A percentile compares a stretch with the other conserved stretches of the same genome.
Conservation (phyloP, 2,113 vertebrate genomes). For the Dicrurus megarhynchus region DNA sequence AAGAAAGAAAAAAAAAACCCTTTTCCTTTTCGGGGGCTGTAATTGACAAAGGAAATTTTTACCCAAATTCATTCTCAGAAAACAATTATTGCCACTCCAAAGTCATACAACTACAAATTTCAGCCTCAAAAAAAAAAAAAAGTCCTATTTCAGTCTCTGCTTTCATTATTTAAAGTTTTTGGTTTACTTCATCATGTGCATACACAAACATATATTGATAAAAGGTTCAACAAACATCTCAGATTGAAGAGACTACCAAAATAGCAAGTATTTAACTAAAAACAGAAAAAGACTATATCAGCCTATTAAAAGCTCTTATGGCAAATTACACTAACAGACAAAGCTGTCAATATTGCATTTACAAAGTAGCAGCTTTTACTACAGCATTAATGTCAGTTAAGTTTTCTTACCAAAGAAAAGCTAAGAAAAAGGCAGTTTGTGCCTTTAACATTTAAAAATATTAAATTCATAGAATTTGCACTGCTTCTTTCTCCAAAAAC, state of each 20-base stretch:
- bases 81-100: background rate
- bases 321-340: background rate
- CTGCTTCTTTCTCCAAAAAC: background rate
- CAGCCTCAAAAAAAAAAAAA: background rate
- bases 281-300: background rate
- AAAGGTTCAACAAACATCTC: background rate
- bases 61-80: background rate
- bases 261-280: background rate
- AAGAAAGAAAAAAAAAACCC: background rate
- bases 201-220: background rate
- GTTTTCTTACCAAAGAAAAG: background rate
- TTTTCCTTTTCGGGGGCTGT: background rate
- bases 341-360: background rate
- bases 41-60: background rate
- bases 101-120: background rate
- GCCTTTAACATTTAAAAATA: background rate
- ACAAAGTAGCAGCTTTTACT: background rate
- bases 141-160: background rate
- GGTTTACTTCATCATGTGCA: background rate
- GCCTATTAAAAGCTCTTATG: background rate
- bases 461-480: background rate
- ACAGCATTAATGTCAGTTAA: background rate
- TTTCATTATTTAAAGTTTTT: background rate
- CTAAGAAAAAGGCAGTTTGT: background rate
- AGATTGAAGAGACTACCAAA: background rate